Evolutionary conservation across 1,140 invertebrate species (phyloP).

Genomic region (Magallana gigas): DNA sequence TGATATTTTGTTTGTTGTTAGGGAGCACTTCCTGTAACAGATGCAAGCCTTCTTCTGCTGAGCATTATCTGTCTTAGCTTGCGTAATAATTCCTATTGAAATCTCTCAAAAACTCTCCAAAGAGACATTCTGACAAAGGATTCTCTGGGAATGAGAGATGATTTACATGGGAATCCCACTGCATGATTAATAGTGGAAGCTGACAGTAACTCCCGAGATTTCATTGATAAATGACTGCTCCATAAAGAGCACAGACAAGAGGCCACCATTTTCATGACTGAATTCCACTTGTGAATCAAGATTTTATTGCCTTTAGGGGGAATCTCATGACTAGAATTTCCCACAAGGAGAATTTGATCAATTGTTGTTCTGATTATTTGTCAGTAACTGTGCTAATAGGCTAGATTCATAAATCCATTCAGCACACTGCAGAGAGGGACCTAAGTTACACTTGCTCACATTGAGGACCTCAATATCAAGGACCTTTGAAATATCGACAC

Average conservation of each 20-base stretch:
- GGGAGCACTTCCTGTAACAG: no score
- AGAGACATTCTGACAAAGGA: slow-evolving; percentile 1
- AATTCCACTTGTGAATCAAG: slow-evolving; percentile 31
- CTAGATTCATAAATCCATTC: background rate
- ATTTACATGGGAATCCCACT: background rate
- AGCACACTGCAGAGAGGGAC: background rate
- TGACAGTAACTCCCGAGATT: slow-evolving; percentile 29
- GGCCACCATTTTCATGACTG: slow-evolving; percentile 26
- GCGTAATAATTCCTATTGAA: slow-evolving; percentile 4
- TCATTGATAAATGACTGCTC: slow-evolving; percentile 18
- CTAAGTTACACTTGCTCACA: no score
- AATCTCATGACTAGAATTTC: slow-evolving; percentile 14
- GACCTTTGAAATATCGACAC: no score
- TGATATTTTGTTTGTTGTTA: no score
- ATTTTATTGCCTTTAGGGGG: slow-evolving; percentile 7
- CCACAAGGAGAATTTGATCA: slow-evolving; percentile 33
- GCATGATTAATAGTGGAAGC: background rate
- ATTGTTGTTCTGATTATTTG: slow-evolving; percentile 11
- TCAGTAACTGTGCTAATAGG: slow-evolving; percentile 21
- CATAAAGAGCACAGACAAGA: background rate
- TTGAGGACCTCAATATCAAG: no score
- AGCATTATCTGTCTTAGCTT: background rate
- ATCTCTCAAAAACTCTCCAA: background rate
- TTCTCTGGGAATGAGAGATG: background rate
- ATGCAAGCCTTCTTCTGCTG: no score